Conservation (phyloP, 2,113 vertebrate species). For the Chlorodrepanis virens region DNA sequence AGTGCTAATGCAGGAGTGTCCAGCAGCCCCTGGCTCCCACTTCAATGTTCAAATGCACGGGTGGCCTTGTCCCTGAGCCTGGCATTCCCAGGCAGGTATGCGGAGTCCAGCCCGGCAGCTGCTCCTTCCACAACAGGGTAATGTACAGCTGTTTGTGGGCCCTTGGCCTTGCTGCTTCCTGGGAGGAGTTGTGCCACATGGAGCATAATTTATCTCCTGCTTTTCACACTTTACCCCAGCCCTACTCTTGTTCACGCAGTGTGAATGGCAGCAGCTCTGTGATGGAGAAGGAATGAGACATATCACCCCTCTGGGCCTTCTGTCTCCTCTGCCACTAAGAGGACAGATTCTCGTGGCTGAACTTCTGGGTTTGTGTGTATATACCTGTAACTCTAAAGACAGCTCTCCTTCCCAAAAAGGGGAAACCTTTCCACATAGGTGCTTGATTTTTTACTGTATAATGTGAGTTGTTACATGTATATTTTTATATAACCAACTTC, state of each 20-base stretch:
- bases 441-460: constrained; percentile 40
- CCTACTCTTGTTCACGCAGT: neutral
- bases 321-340: neutral
- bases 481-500: constrained; percentile 13
- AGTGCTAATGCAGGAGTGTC: neutral
- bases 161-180: neutral
- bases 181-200: neutral
- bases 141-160: neutral
- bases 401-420: neutral
- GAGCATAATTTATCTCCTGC: constrained; percentile 1
- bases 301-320: constrained; percentile 28
- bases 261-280: constrained; percentile 51
- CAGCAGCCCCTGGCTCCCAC: neutral
- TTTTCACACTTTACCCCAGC: constrained; percentile 8
- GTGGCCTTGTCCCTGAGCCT: neutral
- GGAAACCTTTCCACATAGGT: constrained; percentile 3
- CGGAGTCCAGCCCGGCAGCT: neutral
- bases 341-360: neutral
- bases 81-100: neutral
- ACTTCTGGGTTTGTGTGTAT: neutral
- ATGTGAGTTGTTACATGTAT: constrained; percentile 48
- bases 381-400: neutral
- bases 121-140: neutral
- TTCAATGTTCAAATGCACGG: neutral
- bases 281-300: constrained; percentile 29